These are phyloP conservation scores for Troides helena DNA, from an alignment of 2,888 invertebrate species.

Conservation along the genomic window DNA sequence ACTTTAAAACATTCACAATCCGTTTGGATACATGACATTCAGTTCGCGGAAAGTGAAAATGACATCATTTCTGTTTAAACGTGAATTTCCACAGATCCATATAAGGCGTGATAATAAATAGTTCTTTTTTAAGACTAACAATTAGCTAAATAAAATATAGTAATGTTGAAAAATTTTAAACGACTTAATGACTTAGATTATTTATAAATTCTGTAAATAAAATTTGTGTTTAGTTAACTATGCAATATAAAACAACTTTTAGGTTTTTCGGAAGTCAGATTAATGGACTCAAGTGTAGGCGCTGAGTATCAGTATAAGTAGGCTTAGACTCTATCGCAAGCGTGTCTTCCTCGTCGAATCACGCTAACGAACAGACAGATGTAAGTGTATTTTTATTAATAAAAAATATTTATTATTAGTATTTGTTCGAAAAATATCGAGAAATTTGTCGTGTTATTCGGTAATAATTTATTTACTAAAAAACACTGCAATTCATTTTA, in stretches of 20 bases:
- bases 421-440: neutral
- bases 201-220: neutral
- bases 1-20: too few species aligned
- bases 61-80: constrained; percentile 40
- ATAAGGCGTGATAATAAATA: constrained; percentile 28
- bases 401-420: constrained; percentile 7
- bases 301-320: constrained; percentile 62
- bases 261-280: constrained; percentile 16
- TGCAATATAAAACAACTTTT: neutral
- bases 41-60: constrained; percentile 33
- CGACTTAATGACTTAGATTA: too few species aligned
- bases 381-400: constrained; percentile 50
- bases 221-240: neutral
- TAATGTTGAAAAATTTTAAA: neutral
- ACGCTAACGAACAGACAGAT: constrained; percentile 55
- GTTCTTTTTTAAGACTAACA: neutral
- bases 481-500: too few species aligned
- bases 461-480: too few species aligned
- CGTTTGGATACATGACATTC: constrained; percentile 1
- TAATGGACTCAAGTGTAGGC: constrained; percentile 55
- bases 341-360: constrained; percentile 61
- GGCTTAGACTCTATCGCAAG: constrained; percentile 40
- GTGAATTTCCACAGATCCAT: constrained; percentile 3
- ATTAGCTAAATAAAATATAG: neutral
- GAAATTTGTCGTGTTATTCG: neutral